These are phyloP conservation scores for Drosophila mercatorum DNA, from an alignment of 2,888 invertebrate species.

Conservation along the genomic window DNA sequence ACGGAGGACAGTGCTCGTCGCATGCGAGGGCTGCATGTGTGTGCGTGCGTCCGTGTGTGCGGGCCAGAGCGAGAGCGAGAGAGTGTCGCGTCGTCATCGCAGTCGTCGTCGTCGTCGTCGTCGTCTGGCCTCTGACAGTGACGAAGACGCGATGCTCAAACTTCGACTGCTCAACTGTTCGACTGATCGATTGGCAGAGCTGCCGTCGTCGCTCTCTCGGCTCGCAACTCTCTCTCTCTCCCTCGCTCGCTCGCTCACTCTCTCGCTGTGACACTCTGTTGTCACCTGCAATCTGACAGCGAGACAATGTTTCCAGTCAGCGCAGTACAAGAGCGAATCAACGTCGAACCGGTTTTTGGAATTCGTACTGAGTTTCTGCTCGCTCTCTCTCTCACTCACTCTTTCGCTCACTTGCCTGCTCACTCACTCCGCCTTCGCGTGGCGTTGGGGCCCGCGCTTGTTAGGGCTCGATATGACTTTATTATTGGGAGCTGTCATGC, in stretches of 20 bases:
- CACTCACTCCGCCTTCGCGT: conserved; percentile 49
- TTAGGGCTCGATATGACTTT: conserved; percentile 81
- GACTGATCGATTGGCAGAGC: conserved; percentile 65
- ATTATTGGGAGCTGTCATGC: conserved; percentile 79
- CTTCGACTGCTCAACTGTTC: conserved; percentile 23
- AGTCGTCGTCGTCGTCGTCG: neutral
- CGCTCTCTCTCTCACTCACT: conserved; percentile 16
- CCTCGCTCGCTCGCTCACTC: conserved; percentile 51
- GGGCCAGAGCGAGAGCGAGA: conserved; percentile 25
- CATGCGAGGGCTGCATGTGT: conserved; percentile 4
- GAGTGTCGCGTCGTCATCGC: conserved; percentile 15
- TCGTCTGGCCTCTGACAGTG: conserved; percentile 42
- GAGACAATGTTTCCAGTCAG: conserved; percentile 58
- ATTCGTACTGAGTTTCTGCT: conserved; percentile 14
- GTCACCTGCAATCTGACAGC: conserved; percentile 85
- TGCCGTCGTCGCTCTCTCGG: conserved; percentile 10
- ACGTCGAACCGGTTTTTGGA: conserved; percentile 66
- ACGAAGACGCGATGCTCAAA: conserved; percentile 40
- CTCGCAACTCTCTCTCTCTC: conserved; percentile 30
- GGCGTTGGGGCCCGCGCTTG: conserved; percentile 65
- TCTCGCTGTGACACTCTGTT: conserved; percentile 82
- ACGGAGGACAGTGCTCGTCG: conserved; percentile 22
- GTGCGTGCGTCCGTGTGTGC: conserved; percentile 8
- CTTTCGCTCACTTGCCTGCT: conserved; percentile 12
- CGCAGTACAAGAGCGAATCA: conserved; percentile 44